Conservation (phyloP, 2,888 invertebrate genomes). For the Tenthredo livida region DNA sequence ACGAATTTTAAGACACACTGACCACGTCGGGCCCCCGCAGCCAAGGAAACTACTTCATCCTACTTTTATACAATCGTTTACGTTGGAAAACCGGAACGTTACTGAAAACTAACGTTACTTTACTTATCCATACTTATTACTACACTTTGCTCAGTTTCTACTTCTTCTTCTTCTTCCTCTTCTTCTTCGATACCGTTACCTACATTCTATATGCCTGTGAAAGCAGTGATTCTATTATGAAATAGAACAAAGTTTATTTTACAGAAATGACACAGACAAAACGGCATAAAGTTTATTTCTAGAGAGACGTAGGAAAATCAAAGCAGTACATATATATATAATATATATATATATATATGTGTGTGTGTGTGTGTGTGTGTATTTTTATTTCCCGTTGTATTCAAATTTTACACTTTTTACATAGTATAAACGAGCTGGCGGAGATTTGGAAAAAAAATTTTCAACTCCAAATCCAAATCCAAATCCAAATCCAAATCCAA, state of each 20-base stretch:
- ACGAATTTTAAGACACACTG: slow-evolving; percentile 78
- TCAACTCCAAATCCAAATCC: no score
- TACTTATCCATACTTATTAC: slow-evolving; percentile 69
- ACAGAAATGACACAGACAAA: slow-evolving; percentile 41
- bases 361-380: slow-evolving; percentile 27
- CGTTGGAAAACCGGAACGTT: slow-evolving; percentile 74
- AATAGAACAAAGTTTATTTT: slow-evolving; percentile 33
- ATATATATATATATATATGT: background rate
- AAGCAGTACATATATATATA: slow-evolving; percentile 11
- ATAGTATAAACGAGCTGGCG: background rate
- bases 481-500: background rate
- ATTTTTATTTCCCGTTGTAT: slow-evolving; percentile 17
- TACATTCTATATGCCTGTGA: slow-evolving; percentile 68
- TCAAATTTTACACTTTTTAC: slow-evolving; percentile 17
- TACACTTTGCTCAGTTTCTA: slow-evolving; percentile 67
- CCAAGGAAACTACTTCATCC: slow-evolving; percentile 76
- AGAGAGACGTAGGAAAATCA: slow-evolving; percentile 9
- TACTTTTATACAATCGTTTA: slow-evolving; percentile 75
- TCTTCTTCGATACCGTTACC: slow-evolving; percentile 48
- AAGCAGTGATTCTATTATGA: slow-evolving; percentile 63
- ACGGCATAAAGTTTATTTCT: slow-evolving; percentile 40
- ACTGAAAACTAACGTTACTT: slow-evolving; percentile 74
- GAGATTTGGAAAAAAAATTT: background rate
- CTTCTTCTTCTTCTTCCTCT: slow-evolving; percentile 54
- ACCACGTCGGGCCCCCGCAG: slow-evolving; percentile 78